phyloP scores from a whole-genome alignment of 2,888 invertebrate genomes.

The Tridacna gigas region DNA sequence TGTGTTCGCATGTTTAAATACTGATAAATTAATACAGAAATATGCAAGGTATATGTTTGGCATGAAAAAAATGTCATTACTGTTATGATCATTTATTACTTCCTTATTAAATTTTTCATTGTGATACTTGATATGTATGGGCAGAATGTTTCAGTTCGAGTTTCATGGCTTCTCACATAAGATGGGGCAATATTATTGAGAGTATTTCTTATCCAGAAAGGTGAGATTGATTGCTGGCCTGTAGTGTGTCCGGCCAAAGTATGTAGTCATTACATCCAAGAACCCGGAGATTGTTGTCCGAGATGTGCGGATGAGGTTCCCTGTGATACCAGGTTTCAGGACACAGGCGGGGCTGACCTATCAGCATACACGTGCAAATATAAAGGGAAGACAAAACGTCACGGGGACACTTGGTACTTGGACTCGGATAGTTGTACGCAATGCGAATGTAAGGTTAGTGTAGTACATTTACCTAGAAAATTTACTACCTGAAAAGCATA shows the following conservation, averaged over 20 bases:
- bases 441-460: slow-evolving; percentile 82
- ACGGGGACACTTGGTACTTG: slow-evolving; percentile 74
- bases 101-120: too few relatives aligned
- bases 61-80: too few relatives aligned
- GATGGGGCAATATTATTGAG: too few relatives aligned
- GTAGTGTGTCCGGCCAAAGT: slow-evolving; percentile 91
- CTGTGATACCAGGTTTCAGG: slow-evolving; percentile 66
- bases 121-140: too few relatives aligned
- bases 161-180: too few relatives aligned
- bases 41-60: too few relatives aligned
- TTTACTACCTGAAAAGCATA: too few relatives aligned
- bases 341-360: slow-evolving; percentile 72
- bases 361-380: slow-evolving; percentile 70
- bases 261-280: slow-evolving; percentile 88
- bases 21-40: too few relatives aligned
- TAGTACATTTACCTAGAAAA: too few relatives aligned
- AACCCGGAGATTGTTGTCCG: slow-evolving; percentile 90
- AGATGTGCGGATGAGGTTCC: slow-evolving; percentile 88
- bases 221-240: slow-evolving; percentile 95
- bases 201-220: slow-evolving; percentile 87
- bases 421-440: slow-evolving; percentile 78
- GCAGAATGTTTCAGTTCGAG: too few relatives aligned
- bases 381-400: slow-evolving; percentile 62
- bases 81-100: too few relatives aligned
- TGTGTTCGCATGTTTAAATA: too few relatives aligned